A percentile compares a stretch with the other conserved stretches of the same genome.
Conservation (phyloP, 1,140 invertebrate genomes). For the Eumaeus atala region DNA sequence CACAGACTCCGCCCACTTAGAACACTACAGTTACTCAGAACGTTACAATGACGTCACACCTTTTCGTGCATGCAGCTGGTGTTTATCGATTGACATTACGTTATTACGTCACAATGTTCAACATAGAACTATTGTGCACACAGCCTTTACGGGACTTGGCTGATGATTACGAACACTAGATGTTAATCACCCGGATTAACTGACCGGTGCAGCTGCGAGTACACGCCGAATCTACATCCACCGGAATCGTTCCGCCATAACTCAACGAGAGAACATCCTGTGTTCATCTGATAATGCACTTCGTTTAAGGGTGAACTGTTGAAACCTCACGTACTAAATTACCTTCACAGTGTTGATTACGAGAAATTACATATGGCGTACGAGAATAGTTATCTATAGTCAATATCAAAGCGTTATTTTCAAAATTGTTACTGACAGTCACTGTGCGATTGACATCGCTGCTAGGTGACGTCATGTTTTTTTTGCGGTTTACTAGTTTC, state of each 20-base stretch:
- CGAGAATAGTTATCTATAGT: too few species aligned
- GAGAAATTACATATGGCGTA: neutral
- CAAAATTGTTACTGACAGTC: too few species aligned
- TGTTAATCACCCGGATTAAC: slow-evolving; percentile 58
- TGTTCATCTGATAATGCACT: slow-evolving; percentile 46
- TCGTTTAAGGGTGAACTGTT: neutral
- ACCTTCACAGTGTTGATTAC: slow-evolving; percentile 1
- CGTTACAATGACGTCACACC: too few species aligned
- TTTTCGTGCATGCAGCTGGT: too few species aligned
- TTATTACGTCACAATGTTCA: too few species aligned
- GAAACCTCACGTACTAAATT: neutral
- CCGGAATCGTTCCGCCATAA: slow-evolving; percentile 60
- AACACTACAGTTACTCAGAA: too few species aligned
- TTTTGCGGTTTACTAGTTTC: too few species aligned
- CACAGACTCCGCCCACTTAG: too few species aligned
- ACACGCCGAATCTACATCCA: slow-evolving; percentile 54
- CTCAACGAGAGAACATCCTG: slow-evolving; percentile 57
- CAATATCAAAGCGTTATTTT: too few species aligned
- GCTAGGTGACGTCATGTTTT: too few species aligned
- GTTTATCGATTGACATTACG: too few species aligned
- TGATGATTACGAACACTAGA: slow-evolving; percentile 15
- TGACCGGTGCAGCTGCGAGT: slow-evolving; percentile 36
- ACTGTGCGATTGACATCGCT: too few species aligned
- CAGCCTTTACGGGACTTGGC: neutral
- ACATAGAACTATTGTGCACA: neutral